Conservation (phyloP, 2,888 invertebrate species). For the Hipparchia sbordonii region DNA sequence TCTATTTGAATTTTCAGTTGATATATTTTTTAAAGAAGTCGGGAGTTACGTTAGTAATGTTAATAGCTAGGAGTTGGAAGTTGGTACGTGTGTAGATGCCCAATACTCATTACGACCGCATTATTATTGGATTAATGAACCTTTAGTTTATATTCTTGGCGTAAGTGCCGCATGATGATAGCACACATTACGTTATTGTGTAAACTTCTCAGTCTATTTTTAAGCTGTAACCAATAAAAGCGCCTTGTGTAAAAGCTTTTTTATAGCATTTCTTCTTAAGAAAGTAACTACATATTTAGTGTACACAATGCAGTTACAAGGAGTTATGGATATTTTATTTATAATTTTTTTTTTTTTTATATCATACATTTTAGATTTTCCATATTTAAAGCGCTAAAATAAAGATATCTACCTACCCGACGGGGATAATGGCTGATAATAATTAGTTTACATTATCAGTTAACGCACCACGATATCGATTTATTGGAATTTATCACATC, state of each 20-base stretch:
- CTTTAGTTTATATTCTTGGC: constrained; percentile 48
- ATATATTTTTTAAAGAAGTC: too few species aligned
- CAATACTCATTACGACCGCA: constrained; percentile 49
- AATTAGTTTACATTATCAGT: constrained; percentile 51
- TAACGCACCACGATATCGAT: constrained; percentile 54
- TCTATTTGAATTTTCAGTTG: too few species aligned
- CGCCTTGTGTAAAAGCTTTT: background rate
- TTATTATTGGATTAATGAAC: constrained; percentile 68
- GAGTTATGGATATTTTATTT: background rate
- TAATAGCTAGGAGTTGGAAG: background rate
- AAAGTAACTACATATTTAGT: background rate
- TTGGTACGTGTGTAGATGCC: constrained; percentile 1
- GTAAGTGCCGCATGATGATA: constrained; percentile 39
- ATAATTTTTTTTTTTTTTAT: too few species aligned
- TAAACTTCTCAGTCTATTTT: constrained; percentile 37
- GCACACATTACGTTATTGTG: constrained; percentile 38
- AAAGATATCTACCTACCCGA: constrained; percentile 37
- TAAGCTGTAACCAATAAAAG: constrained; percentile 15
- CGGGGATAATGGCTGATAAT: constrained; percentile 46
- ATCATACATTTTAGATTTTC: too few species aligned
- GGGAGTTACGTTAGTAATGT: background rate
- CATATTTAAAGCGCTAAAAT: constrained; percentile 24
- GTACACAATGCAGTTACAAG: background rate
- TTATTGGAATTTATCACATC: constrained; percentile 51
- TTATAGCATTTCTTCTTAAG: background rate